phyloP scores from a whole-genome alignment of 2,797 vertebrate genomes.

The Neostethus bicornis region DNA sequence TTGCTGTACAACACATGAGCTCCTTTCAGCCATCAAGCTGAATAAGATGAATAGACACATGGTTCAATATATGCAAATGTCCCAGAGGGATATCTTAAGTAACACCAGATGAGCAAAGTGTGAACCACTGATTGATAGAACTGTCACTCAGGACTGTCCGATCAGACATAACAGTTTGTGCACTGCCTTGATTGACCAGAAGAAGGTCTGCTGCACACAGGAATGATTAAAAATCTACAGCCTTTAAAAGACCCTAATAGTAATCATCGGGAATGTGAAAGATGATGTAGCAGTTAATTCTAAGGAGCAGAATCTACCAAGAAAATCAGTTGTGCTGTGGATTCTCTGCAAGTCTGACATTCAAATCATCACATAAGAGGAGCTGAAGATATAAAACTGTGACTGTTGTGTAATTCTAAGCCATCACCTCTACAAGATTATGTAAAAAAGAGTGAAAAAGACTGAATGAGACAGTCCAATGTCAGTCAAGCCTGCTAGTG shows the following conservation, averaged over 20 bases:
- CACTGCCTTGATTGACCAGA: background rate
- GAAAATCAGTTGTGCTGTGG: too few species aligned
- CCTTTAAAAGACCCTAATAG: background rate
- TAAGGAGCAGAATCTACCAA: background rate
- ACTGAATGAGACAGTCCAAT: too few species aligned
- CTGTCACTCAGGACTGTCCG: background rate
- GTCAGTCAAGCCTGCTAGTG: too few species aligned
- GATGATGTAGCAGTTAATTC: background rate
- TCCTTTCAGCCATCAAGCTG: background rate
- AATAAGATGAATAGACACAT: background rate
- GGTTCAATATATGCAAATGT: background rate
- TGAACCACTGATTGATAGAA: background rate
- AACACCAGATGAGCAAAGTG: background rate
- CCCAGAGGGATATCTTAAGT: background rate
- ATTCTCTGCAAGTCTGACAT: background rate
- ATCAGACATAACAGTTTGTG: background rate
- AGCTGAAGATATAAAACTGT: too few species aligned
- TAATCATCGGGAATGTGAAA: background rate
- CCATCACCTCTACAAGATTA: too few species aligned
- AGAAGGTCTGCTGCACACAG: background rate
- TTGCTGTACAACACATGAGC: background rate
- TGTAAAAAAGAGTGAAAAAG: too few species aligned
- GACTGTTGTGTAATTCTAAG: too few species aligned
- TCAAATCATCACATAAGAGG: too few species aligned
- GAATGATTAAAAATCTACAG: background rate